Conservation (phyloP, 2,888 invertebrate species). For the Oasisia sp. region DNA sequence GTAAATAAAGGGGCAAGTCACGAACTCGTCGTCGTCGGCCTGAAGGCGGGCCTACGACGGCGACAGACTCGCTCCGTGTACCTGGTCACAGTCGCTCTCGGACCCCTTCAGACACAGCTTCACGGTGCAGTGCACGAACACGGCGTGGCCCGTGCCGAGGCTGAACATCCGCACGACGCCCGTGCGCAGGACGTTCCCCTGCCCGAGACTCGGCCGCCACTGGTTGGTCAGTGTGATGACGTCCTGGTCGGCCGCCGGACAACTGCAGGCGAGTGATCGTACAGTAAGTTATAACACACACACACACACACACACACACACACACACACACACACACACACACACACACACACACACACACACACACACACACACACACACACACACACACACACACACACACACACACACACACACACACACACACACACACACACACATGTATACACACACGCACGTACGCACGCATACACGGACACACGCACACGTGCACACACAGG, state of each 20-base stretch:
- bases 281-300: not conserved
- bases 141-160: constrained; percentile 17
- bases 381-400: too few species aligned
- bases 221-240: constrained; percentile 4
- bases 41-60: not conserved
- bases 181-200: not conserved
- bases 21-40: not conserved
- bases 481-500: too few species aligned
- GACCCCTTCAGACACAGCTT: constrained; percentile 21
- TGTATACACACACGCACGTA: too few species aligned
- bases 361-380: too few species aligned
- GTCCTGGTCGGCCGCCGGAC: constrained; percentile 18
- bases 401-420: too few species aligned
- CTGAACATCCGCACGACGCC: constrained; percentile 23
- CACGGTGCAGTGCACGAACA: constrained; percentile 17
- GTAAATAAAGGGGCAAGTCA: not conserved
- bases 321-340: too few species aligned
- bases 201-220: not conserved
- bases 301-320: not conserved
- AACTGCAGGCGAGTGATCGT: not conserved
- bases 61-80: not conserved
- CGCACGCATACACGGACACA: too few species aligned
- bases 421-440: too few species aligned
- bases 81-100: constrained; percentile 24
- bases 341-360: too few species aligned